Base-by-base conservation (phyloP, 2,113 vertebrate species). In the Ivindomyrus marchei region DNA sequence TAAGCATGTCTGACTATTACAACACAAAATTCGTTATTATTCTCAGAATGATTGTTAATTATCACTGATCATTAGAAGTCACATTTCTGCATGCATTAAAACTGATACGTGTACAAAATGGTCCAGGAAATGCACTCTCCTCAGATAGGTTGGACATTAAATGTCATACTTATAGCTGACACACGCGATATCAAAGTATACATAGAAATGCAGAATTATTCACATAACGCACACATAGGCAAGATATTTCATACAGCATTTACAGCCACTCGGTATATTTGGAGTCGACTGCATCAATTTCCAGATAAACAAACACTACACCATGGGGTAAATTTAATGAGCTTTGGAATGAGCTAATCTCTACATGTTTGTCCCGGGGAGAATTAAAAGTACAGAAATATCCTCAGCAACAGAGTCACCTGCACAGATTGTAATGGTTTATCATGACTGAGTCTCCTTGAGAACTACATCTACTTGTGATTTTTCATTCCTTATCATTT, bases 401-500 rank as follows among this genome's bases (percentile, higher is more conserved):
- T 47, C 62, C 88, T 91, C 88, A 17, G 58, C 21, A 53, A 24
- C 42, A 11, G 56, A 91, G 92, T 89, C 90, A 84, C 90, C 91
- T 91, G 91, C 93, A 93, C 94, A 92, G 93, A 91, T 92, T 93
- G 94, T 93, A 90, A 91, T 92, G 92, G 94, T 95, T 95, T 94
- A 90, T 90, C 91, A 93, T 95, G 95, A 95, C 94, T 94, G 94
- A 94, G 95, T 95, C 95, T 96, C 93, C 94, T 95, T 95, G 94
- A 94, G 94, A 95, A 95, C 93, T 94, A 95, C 96, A 96, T 96
- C 95, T 96, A 95, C 93, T 95, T 95, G 94, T 92, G 94, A 93
- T 95, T 95, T 95, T 95, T 95, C 93, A 94, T 95, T 95, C 94
- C 95, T 95, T 96, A 94, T 95, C 94, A 95, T 94, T 95, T 94